Evolutionary conservation across 2,113 vertebrate genomes (phyloP), one percentile per base, ranked within the genome.

Genomic region (Phyllostomus discolor): DNA sequence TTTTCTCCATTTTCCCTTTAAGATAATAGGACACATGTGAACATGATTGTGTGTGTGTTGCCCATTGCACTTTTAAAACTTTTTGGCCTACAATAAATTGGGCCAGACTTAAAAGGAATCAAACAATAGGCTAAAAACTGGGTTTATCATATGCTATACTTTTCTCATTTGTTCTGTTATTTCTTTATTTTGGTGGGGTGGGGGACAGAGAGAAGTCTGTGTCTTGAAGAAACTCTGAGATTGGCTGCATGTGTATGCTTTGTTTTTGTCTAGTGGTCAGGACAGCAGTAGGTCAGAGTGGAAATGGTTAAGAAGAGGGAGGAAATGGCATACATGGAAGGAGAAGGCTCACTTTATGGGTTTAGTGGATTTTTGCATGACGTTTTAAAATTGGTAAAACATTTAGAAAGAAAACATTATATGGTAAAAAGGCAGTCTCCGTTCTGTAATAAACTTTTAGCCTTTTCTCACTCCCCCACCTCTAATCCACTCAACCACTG

Each of bases 31-130:
- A 80, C 3, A 54, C 57, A 38, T 48, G 73, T 79, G 69, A 64
- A 66, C 91, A 46, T 89, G 12, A 94, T 26, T 87, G 15, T 81
- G 43, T 81, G 59, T 93, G 24, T 81, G 43, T 81, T 88, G 33
- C 17, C 81, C 52, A 50, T 85, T 89, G 57, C 33, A 48, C 46
- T 89, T 89, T 90, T 46, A 80, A 97, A 95, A 48, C 38, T 86
- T 88, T 91, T n/a, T 69, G 89, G 22, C 22, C 26, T 91, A 43
- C 1, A 50, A 3, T 82, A 79, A 76, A 64, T 91, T 88, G 95
- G 59, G 59, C 16, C 59, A 90, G 43, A 80, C 17, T 83, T 87
- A 89, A 95, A 82, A 78, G 48, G 33, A 90, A 57, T 76, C 10
- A 52, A 43, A 52, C 72, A 22, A 3, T 70, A 26, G 57, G 22